These are phyloP conservation scores for Himalopsyche tibetana DNA, from an alignment of 2,888 invertebrate species.

Conservation along the genomic window DNA sequence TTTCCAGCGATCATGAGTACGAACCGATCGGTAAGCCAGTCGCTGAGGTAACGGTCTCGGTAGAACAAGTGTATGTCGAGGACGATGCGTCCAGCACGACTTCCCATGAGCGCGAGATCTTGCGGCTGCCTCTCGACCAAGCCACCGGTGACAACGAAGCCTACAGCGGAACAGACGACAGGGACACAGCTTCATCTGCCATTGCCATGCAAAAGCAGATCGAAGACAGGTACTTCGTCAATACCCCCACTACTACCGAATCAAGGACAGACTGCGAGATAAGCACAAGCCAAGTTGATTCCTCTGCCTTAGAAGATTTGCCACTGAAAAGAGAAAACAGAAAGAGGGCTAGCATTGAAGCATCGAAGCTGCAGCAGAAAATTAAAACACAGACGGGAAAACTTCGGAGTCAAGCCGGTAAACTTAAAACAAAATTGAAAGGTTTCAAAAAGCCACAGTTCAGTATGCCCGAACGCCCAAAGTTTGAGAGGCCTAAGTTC, in stretches of 20 bases:
- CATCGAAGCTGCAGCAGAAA: slow-evolving; percentile 79
- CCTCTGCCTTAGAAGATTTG: slow-evolving; percentile 81
- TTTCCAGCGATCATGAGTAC: slow-evolving; percentile 93
- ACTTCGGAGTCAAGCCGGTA: slow-evolving; percentile 83
- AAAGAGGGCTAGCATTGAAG: slow-evolving; percentile 75
- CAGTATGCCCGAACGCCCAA: slow-evolving; percentile 72
- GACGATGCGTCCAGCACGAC: slow-evolving; percentile 76
- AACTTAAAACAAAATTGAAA: slow-evolving; percentile 82
- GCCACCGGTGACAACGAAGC: slow-evolving; percentile 73
- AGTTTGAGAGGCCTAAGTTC: slow-evolving; percentile 75
- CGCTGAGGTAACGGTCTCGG: slow-evolving; percentile 46
- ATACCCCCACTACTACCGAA: slow-evolving; percentile 77
- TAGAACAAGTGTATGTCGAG: slow-evolving; percentile 70
- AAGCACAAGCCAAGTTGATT: slow-evolving; percentile 82
- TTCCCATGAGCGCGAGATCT: slow-evolving; percentile 74
- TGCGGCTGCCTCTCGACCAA: slow-evolving; percentile 69
- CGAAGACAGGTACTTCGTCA: slow-evolving; percentile 80
- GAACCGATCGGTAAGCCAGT: slow-evolving; percentile 88
- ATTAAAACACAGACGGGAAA: slow-evolving; percentile 84
- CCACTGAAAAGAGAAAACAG: slow-evolving; percentile 79
- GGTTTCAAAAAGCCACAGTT: slow-evolving; percentile 79
- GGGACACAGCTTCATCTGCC: slow-evolving; percentile 69
- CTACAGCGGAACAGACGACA: slow-evolving; percentile 68
- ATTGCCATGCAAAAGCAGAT: slow-evolving; percentile 79
- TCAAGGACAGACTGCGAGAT: slow-evolving; percentile 81